Percentiles rank a stretch among this genome's conserved stretches.
These are phyloP conservation scores for Callinectes sapidus DNA, from an alignment of 2,888 invertebrate species.

Conservation along the genomic window DNA sequence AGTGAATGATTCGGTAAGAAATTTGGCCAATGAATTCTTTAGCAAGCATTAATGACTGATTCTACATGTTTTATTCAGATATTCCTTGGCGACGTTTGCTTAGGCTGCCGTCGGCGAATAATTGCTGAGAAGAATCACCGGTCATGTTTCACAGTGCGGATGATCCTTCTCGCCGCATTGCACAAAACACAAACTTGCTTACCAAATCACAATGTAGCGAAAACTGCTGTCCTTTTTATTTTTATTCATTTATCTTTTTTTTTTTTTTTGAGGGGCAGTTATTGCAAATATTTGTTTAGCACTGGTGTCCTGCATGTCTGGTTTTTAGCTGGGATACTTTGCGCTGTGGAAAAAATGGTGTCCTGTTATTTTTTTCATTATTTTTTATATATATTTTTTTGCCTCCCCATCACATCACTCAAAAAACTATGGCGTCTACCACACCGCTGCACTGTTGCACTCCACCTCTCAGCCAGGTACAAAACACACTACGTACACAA, in stretches of 20 bases:
- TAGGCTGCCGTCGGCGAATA: background rate
- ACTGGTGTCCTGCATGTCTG: conserved; percentile 4
- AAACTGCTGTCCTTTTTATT: conserved; percentile 41
- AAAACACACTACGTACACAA: conserved; percentile 58
- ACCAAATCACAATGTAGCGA: conserved; percentile 46
- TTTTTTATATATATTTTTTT: conserved; percentile 27
- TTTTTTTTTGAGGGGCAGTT: conserved; percentile 42
- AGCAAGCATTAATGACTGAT: background rate
- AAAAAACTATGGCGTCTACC: conserved; percentile 18
- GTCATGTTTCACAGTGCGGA: conserved; percentile 16
- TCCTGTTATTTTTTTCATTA: background rate
- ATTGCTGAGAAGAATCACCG: conserved; percentile 27
- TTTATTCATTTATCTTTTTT: background rate
- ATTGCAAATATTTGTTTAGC: conserved; percentile 34
- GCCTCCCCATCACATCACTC: conserved; percentile 55
- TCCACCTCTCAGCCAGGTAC: conserved; percentile 68
- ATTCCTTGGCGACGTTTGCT: background rate
- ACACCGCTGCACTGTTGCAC: conserved; percentile 47
- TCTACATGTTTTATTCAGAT: background rate
- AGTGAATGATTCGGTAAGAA: conserved; percentile 13
- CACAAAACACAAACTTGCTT: conserved; percentile 54
- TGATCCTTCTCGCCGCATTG: conserved; percentile 38
- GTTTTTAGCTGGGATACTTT: conserved; percentile 41
- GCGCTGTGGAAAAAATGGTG: conserved; percentile 17
- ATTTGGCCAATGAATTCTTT: background rate